Percentiles rank a stretch among this genome's conserved stretches.
These are phyloP conservation scores for Sebastolobus alascanus DNA, from an alignment of 2,797 vertebrate genomes.

Conservation along the genomic window DNA sequence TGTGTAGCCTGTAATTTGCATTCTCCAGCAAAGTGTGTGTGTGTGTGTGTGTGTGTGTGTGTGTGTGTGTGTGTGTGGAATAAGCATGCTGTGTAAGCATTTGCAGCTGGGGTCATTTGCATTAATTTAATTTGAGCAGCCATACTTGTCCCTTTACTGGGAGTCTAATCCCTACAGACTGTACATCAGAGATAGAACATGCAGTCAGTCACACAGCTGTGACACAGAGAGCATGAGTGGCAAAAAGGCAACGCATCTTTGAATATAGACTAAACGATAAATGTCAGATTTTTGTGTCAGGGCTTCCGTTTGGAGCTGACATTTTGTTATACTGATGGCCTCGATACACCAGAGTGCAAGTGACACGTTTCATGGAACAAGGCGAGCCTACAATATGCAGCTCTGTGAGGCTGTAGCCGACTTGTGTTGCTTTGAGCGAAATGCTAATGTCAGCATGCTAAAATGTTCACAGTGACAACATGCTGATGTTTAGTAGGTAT, in stretches of 20 bases:
- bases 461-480: not conserved
- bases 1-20: constrained; percentile 3
- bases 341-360: not conserved
- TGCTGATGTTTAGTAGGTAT: too few species aligned
- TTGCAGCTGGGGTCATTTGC: constrained; percentile 53
- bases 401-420: too few species aligned
- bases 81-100: constrained; percentile 4
- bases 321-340: not conserved
- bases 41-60: constrained; percentile 1
- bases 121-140: constrained; percentile 41
- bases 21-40: constrained; percentile 8
- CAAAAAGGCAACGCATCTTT: not conserved
- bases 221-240: not conserved
- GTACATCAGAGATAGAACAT: constrained; percentile 15
- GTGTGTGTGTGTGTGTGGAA: not conserved
- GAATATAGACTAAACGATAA: constrained; percentile 3
- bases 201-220: constrained; percentile 48
- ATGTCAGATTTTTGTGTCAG: not conserved
- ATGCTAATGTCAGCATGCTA: not conserved
- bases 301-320: not conserved
- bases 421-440: too few species aligned
- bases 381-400: too few species aligned
- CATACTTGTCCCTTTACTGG: constrained; percentile 21
- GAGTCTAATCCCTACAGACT: constrained; percentile 41
- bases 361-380: not conserved